Evolutionary conservation across 2,888 invertebrate genomes (phyloP).

Genomic region (Trypoxylon attenuatum): DNA sequence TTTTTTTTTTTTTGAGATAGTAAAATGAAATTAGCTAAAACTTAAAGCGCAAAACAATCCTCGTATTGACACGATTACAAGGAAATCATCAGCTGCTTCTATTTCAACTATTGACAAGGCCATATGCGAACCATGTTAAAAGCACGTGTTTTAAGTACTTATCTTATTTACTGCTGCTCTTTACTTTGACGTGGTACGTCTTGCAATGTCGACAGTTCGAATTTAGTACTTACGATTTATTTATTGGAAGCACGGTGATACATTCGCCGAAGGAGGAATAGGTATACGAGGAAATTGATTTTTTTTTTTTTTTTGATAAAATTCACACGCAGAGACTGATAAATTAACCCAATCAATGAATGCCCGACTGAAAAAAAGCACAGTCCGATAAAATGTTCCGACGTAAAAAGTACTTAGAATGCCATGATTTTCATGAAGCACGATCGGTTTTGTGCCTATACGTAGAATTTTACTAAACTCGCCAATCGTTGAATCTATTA

Average conservation of each 20-base stretch:
- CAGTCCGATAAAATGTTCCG: too few species aligned
- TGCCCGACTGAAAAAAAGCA: too few species aligned
- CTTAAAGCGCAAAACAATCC: too few species aligned
- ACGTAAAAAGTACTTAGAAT: neutral
- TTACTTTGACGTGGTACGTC: neutral
- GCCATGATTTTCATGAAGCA: neutral
- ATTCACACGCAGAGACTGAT: constrained; percentile 7
- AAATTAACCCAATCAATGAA: too few species aligned
- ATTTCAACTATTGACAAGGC: neutral
- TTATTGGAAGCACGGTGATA: constrained; percentile 16
- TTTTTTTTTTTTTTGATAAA: neutral
- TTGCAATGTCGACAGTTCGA: neutral
- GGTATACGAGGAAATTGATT: neutral
- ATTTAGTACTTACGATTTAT: constrained; percentile 16
- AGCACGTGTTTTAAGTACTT: neutral
- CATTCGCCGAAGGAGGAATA: neutral
- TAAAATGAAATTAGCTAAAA: too few species aligned
- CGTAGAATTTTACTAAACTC: too few species aligned
- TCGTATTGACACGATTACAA: too few species aligned
- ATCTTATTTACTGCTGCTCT: neutral
- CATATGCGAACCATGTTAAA: neutral
- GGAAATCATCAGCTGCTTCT: too few species aligned
- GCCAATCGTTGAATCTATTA: too few species aligned
- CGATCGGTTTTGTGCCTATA: too few species aligned
- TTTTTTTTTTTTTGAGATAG: too few species aligned